These are phyloP conservation scores for Onychomys arenicola DNA, from an alignment of 2,797 vertebrate species.

Conservation along the genomic window DNA sequence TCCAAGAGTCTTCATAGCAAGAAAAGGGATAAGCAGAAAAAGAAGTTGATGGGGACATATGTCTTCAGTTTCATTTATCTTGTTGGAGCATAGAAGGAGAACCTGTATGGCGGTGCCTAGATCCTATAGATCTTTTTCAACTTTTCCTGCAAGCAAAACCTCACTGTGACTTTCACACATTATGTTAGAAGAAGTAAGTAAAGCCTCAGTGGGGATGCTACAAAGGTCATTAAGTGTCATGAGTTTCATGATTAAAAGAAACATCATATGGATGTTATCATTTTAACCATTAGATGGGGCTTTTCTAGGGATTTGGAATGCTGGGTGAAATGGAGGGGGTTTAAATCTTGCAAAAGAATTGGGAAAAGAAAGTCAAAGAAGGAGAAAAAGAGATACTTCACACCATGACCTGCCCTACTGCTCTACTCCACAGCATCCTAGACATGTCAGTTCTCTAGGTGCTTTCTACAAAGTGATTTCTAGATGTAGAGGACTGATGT, in stretches of 20 bases:
- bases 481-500: background rate
- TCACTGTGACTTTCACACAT: background rate
- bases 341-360: background rate
- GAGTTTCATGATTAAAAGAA: background rate
- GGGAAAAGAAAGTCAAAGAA: background rate
- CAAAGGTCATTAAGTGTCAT: background rate
- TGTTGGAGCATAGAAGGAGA: background rate
- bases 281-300: background rate
- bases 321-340: background rate
- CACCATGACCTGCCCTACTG: background rate
- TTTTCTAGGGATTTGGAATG: background rate
- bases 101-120: no score
- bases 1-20: background rate
- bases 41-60: fast-evolving
- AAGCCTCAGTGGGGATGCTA: background rate
- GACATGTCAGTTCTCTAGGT: background rate
- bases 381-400: no score
- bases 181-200: background rate
- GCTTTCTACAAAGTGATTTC: background rate
- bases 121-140: background rate
- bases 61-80: background rate
- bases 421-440: background rate
- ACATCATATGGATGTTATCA: background rate
- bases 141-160: background rate
- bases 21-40: background rate